phyloP scores from a whole-genome alignment of 2,797 vertebrate species.

The Enteromius argenteus region DNA sequence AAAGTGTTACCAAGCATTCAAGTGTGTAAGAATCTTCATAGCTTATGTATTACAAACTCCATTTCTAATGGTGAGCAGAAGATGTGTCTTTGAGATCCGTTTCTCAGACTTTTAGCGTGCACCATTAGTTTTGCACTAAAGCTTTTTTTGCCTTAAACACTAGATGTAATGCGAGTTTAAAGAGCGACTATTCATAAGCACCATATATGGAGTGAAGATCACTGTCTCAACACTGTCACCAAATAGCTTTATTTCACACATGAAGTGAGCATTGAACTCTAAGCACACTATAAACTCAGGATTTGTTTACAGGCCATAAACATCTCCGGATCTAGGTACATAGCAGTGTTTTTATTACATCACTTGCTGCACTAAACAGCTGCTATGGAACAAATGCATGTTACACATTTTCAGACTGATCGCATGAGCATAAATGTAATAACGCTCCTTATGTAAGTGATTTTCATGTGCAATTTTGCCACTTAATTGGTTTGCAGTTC shows the following conservation, averaged over 20 bases:
- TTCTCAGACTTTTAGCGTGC: conserved; percentile 4
- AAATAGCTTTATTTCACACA: conserved; percentile 3
- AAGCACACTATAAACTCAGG: not conserved
- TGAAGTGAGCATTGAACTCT: not conserved
- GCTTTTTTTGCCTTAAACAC: not conserved
- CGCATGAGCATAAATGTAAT: conserved; percentile 6
- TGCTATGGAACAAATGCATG: conserved; percentile 22
- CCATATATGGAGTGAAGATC: not conserved
- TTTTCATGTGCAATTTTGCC: conserved; percentile 17
- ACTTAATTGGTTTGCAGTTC: conserved; percentile 27
- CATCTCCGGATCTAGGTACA: conserved; percentile 12
- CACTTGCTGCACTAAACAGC: not conserved
- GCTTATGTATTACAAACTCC: not conserved
- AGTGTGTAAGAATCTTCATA: not conserved
- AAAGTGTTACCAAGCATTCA: conserved; percentile 15
- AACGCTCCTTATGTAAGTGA: not conserved
- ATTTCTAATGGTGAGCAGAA: not conserved
- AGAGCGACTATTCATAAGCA: not conserved
- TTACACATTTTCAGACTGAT: not conserved
- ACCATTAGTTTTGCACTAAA: not conserved
- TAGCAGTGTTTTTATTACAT: conserved; percentile 21
- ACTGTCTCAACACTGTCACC: not conserved
- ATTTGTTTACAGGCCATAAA: conserved; percentile 27
- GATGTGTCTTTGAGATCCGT: not conserved
- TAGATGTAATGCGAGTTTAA: not conserved